phyloP scores from a whole-genome alignment of 2,113 vertebrate genomes.

The Poecile atricapillus region DNA sequence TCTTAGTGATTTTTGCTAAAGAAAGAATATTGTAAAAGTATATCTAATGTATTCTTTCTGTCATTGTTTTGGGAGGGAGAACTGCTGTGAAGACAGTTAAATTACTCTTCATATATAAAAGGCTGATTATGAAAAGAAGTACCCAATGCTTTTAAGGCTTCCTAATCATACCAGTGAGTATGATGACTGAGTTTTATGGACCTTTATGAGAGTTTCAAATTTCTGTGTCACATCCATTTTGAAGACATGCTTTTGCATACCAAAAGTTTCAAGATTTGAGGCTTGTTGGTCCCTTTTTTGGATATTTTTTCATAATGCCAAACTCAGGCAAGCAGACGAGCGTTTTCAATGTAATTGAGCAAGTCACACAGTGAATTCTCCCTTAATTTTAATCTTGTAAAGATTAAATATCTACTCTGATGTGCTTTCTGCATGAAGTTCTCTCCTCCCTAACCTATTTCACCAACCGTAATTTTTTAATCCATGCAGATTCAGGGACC shows the following conservation, averaged over 20 bases:
- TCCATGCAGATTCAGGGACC: not conserved
- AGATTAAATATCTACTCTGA: not conserved
- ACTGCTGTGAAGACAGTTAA: slow-evolving; percentile 38
- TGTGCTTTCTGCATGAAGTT: not conserved
- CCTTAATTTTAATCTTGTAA: not conserved
- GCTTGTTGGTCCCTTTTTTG: not conserved
- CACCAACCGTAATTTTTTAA: not conserved
- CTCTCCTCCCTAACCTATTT: not conserved
- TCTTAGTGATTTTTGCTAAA: not conserved
- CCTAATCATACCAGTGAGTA: not conserved
- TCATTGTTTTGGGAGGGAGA: not conserved
- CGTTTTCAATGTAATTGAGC: not conserved
- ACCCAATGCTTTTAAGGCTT: slow-evolving; percentile 28
- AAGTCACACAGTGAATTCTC: not conserved
- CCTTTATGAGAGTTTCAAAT: not conserved
- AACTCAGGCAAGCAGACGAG: not conserved
- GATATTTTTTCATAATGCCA: not conserved
- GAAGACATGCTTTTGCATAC: not conserved
- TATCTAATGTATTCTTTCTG: not conserved
- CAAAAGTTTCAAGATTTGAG: not conserved
- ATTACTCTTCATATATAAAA: slow-evolving; percentile 41
- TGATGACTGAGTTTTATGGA: not conserved
- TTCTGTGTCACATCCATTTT: not conserved
- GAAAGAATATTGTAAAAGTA: not conserved
- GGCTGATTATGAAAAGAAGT: not conserved